A percentile compares a stretch with the other conserved stretches of the same genome.
These are phyloP conservation scores for Micropterix aruncella DNA, from an alignment of 2,888 invertebrate species.

Conservation along the genomic window DNA sequence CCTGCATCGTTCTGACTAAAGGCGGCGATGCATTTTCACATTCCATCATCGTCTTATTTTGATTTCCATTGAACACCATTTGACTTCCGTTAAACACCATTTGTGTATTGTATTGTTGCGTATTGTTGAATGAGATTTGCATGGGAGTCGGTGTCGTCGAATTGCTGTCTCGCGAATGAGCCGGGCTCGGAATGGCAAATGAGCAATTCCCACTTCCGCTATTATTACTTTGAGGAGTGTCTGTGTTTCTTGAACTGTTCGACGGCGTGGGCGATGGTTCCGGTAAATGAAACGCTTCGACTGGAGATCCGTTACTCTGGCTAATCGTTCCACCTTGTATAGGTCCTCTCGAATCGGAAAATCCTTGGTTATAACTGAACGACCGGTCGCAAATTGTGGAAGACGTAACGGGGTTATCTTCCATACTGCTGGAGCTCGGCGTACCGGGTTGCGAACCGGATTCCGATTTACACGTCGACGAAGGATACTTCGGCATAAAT, in stretches of 20 bases:
- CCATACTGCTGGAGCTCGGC: constrained; percentile 38
- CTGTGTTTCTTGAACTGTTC: constrained; percentile 34
- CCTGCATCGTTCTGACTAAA: not conserved
- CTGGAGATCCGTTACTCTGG: constrained; percentile 65
- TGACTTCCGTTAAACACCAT: too few relatives aligned
- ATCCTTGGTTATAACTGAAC: constrained; percentile 28
- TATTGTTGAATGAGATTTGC: constrained; percentile 12
- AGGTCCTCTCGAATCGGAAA: constrained; percentile 51
- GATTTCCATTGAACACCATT: constrained; percentile 6
- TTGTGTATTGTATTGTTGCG: constrained; percentile 4
- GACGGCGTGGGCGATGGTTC: constrained; percentile 48
- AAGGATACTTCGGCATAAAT: not conserved
- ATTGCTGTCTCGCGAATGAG: constrained; percentile 32
- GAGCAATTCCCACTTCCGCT: constrained; percentile 23
- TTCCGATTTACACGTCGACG: constrained; percentile 23
- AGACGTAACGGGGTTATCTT: constrained; percentile 52
- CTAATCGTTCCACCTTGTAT: constrained; percentile 77
- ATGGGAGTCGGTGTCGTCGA: constrained; percentile 25
- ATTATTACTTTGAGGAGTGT: constrained; percentile 29
- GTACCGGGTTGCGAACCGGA: constrained; percentile 34
- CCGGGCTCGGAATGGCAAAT: constrained; percentile 35
- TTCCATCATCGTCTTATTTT: constrained; percentile 2
- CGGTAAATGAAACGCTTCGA: constrained; percentile 35
- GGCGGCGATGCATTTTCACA: constrained; percentile 1
- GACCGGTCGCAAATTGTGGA: constrained; percentile 48